phyloP scores from a whole-genome alignment of 2,113 vertebrate genomes.

The Brevimyrus niger region DNA sequence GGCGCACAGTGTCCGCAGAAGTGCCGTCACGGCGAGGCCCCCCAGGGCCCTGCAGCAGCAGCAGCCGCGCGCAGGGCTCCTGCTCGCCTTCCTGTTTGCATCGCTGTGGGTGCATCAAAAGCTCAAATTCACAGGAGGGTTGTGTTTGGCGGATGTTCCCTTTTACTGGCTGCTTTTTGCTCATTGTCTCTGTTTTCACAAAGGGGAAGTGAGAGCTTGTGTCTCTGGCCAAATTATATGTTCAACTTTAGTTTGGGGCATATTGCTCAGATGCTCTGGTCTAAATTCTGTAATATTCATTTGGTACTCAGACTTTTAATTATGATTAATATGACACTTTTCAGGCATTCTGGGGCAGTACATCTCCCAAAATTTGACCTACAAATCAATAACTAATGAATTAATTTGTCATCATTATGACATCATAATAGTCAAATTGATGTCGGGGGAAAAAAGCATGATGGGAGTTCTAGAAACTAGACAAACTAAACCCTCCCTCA shows the following conservation, averaged over 20 bases:
- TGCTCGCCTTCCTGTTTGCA: slow-evolving; percentile 12
- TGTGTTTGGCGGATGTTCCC: background rate
- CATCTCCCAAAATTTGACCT: background rate
- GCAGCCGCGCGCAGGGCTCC: background rate
- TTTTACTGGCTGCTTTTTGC: background rate
- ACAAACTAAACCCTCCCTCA: background rate
- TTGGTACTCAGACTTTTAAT: background rate
- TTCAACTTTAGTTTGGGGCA: background rate
- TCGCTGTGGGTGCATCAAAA: background rate
- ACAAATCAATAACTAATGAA: background rate
- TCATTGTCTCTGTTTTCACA: background rate
- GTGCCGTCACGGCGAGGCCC: background rate
- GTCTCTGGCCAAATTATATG: background rate
- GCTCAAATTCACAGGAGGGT: background rate
- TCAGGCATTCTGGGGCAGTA: background rate
- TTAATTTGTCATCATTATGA: background rate
- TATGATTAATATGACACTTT: background rate
- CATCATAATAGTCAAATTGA: background rate
- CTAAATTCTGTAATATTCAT: background rate
- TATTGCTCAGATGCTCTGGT: background rate
- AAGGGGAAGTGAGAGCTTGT: background rate
- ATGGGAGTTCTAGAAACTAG: background rate
- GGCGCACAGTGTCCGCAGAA: background rate
- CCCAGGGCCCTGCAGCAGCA: background rate
- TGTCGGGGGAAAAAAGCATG: background rate